A percentile compares a stretch with the other conserved stretches of the same genome.
Evolutionary conservation across 2,888 invertebrate species (phyloP).

Genomic region (Pandemis heparana): DNA sequence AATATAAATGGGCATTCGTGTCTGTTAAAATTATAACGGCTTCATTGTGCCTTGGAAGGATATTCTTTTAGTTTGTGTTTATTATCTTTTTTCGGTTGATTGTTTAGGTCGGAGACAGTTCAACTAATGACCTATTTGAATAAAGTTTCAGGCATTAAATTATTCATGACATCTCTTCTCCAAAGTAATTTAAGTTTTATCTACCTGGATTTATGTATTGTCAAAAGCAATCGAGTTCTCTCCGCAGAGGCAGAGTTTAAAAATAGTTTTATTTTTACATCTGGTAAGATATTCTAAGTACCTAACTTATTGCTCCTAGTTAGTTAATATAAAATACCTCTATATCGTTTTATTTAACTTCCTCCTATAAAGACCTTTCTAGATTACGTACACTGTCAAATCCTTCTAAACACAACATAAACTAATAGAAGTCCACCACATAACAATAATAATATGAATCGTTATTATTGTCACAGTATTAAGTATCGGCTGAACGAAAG

Average conservation of each 20-base stretch:
- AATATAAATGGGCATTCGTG: slow-evolving; percentile 58
- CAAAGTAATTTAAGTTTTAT: no score
- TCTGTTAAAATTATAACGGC: slow-evolving; percentile 71
- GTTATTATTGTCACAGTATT: neutral
- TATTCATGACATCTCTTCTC: neutral
- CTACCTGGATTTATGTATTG: no score
- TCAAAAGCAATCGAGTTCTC: no score
- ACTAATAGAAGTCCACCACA: neutral
- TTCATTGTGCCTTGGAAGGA: slow-evolving; percentile 72
- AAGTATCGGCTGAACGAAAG: neutral
- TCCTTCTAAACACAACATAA: no score
- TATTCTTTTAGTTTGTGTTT: slow-evolving; percentile 46
- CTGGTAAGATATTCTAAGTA: no score
- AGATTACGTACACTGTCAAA: no score
- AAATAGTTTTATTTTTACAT: no score
- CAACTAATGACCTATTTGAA: slow-evolving; percentile 18
- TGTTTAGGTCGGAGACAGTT: slow-evolving; percentile 38
- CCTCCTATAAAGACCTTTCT: no score
- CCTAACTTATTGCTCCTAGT: no score
- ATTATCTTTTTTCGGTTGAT: slow-evolving; percentile 37
- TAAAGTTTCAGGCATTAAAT: neutral
- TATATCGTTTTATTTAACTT: no score
- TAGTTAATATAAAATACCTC: no score
- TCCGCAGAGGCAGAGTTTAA: no score
- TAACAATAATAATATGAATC: neutral